These are phyloP conservation scores for Cranoglanis bouderius DNA, from an alignment of 2,113 vertebrate genomes.

Conservation along the genomic window DNA sequence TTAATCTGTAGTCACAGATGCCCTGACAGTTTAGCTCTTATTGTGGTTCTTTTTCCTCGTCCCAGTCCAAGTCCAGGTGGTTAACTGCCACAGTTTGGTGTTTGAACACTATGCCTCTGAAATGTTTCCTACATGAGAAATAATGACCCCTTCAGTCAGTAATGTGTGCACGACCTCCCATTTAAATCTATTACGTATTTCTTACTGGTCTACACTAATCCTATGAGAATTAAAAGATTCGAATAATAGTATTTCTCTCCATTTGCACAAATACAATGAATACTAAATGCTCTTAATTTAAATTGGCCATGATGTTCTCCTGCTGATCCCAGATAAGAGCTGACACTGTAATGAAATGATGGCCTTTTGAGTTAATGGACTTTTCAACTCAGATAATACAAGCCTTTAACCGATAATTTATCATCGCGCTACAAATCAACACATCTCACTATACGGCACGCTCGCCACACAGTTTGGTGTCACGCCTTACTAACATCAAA, in stretches of 20 bases:
- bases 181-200: not conserved
- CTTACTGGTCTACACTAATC: not conserved
- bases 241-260: not conserved
- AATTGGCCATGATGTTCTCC: not conserved
- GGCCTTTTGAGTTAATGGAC: constrained; percentile 12
- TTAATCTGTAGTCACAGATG: not conserved
- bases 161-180: not conserved
- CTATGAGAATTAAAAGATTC: not conserved
- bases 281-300: not conserved
- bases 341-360: constrained; percentile 4
- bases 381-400: not conserved
- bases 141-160: not conserved
- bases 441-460: not conserved
- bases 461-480: not conserved
- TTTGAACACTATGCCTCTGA: not conserved
- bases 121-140: not conserved
- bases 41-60: not conserved
- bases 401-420: not conserved
- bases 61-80: not conserved
- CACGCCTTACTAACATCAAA: not conserved
- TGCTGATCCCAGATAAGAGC: not conserved
- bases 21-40: not conserved
- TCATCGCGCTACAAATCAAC: not conserved
- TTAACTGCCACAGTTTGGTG: not conserved
- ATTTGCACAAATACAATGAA: not conserved